Evolutionary conservation across 2,888 invertebrate genomes (phyloP).

Genomic region (Xylota sylvarum): DNA sequence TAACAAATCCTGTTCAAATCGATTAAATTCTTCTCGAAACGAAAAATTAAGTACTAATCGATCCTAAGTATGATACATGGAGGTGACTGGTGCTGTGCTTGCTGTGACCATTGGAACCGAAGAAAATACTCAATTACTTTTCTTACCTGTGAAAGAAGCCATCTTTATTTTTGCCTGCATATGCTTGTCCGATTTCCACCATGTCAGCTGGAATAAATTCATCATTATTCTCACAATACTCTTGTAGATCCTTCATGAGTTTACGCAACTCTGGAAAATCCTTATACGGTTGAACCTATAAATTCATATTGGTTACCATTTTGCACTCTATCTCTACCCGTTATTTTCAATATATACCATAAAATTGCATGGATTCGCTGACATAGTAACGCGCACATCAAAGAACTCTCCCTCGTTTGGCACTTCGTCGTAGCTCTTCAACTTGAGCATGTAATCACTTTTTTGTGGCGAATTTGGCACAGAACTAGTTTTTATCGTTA

Average conservation of each 20-base stretch:
- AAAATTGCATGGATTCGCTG: conserved; percentile 88
- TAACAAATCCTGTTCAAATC: too few species aligned
- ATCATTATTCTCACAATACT: conserved; percentile 86
- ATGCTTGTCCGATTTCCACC: conserved; percentile 87
- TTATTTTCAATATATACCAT: conserved; percentile 78
- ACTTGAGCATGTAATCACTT: conserved; percentile 68
- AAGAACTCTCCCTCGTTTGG: conserved; percentile 86
- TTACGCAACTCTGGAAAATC: conserved; percentile 85
- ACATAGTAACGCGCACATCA: conserved; percentile 90
- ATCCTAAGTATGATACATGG: too few species aligned
- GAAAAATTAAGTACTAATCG: too few species aligned
- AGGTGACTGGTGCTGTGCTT: too few species aligned
- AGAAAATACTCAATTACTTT: not conserved
- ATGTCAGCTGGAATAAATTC: conserved; percentile 85
- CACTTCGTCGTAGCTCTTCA: conserved; percentile 80
- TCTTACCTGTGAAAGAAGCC: conserved; percentile 90
- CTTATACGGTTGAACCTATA: conserved; percentile 86
- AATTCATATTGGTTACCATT: not conserved
- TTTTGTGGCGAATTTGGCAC: conserved; percentile 80
- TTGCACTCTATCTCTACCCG: not conserved
- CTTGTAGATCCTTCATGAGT: conserved; percentile 89
- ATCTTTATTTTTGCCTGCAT: conserved; percentile 89
- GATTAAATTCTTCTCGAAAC: too few species aligned
- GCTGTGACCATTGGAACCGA: too few species aligned
- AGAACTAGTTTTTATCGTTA: conserved; percentile 78